Percentiles rank a stretch among this genome's conserved stretches.
phyloP scores from a whole-genome alignment of 2,113 vertebrate genomes.

The Pygoscelis adeliae region DNA sequence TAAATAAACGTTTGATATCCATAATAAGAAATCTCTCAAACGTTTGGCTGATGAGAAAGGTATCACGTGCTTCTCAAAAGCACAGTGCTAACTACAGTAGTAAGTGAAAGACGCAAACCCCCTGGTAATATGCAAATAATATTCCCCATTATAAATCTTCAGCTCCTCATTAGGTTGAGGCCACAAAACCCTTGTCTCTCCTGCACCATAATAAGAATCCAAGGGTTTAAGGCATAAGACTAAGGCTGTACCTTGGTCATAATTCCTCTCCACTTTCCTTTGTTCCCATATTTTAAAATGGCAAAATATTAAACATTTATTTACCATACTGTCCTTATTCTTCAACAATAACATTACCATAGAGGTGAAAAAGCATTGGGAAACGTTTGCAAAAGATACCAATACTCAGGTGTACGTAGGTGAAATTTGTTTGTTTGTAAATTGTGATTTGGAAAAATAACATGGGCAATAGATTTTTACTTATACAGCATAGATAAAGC shows the following conservation, averaged over 20 bases:
- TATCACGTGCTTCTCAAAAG: background rate
- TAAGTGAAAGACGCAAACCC: background rate
- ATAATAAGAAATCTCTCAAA: background rate
- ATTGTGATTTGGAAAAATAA: background rate
- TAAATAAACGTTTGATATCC: background rate
- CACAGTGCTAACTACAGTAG: background rate
- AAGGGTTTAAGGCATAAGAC: background rate
- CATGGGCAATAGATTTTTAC: background rate
- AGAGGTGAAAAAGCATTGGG: background rate
- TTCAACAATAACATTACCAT: background rate
- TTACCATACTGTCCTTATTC: background rate
- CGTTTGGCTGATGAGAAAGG: background rate
- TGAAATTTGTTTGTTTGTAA: background rate
- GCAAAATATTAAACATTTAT: background rate
- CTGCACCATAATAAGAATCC: background rate
- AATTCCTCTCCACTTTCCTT: background rate
- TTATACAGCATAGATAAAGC: background rate
- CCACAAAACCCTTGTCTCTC: background rate
- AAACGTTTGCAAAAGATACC: background rate
- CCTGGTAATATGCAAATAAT: background rate
- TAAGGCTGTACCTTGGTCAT: background rate
- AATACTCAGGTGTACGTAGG: background rate
- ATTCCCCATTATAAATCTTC: background rate
- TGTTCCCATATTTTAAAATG: background rate
- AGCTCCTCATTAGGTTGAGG: background rate